A percentile compares a stretch with the other conserved stretches of the same genome.
Conservation (phyloP, 1,140 invertebrate genomes). For the Drosophila pachea region DNA sequence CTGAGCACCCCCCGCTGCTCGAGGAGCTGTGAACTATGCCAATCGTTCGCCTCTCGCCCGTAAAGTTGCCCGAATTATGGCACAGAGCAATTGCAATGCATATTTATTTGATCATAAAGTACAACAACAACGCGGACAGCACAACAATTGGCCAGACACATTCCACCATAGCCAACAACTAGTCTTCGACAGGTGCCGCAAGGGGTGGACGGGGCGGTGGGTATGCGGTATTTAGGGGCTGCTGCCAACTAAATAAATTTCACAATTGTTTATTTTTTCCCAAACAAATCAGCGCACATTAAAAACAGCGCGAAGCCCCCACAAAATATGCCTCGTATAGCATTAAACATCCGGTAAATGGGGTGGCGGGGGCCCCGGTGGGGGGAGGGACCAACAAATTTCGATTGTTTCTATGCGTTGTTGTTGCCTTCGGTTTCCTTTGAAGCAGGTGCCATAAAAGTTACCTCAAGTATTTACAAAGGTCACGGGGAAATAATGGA, state of each 20-base stretch:
- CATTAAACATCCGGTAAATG: constrained; percentile 70
- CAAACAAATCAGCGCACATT: constrained; percentile 73
- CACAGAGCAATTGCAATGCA: constrained; percentile 61
- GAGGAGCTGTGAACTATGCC: constrained; percentile 13
- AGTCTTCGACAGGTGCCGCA: not conserved
- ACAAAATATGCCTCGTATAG: constrained; percentile 58
- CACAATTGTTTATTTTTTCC: constrained; percentile 71
- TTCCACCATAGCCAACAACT: constrained; percentile 30
- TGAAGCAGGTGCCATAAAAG: constrained; percentile 33
- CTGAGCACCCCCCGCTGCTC: not conserved
- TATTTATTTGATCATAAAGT: constrained; percentile 67
- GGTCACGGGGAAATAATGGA: constrained; percentile 8
- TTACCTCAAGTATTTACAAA: constrained; percentile 10
- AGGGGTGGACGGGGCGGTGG: not conserved
- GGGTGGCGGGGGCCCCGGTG: constrained; percentile 8
- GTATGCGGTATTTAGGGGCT: not conserved
- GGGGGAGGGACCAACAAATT: constrained; percentile 4
- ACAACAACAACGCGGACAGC: constrained; percentile 22
- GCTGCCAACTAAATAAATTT: constrained; percentile 71
- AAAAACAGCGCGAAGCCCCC: constrained; percentile 55
- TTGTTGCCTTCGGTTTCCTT: constrained; percentile 2
- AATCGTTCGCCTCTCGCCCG: constrained; percentile 10
- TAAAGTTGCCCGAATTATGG: constrained; percentile 63
- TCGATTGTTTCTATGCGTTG: not conserved
- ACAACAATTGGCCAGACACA: constrained; percentile 41